Percentiles rank a stretch among this genome's conserved stretches.
phyloP scores from a whole-genome alignment of 2,888 invertebrate genomes.

The Oxyteleia sp. region DNA sequence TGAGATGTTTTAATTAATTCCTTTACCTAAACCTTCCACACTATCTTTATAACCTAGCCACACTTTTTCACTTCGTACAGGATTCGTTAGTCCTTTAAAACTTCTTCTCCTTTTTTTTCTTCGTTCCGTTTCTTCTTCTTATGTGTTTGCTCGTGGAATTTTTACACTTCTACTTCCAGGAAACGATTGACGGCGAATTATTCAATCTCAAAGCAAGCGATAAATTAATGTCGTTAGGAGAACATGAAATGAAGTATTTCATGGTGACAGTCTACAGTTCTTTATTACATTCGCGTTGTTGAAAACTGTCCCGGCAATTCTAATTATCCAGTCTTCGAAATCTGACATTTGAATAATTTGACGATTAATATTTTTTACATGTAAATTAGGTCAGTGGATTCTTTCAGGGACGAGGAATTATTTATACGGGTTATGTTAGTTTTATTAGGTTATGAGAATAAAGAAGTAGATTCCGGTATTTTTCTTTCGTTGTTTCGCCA shows the following conservation, averaged over 20 bases:
- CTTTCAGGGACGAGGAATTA: conserved; percentile 13
- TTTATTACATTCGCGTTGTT: conserved; percentile 64
- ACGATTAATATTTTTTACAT: conserved; percentile 70
- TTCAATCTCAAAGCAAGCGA: conserved; percentile 70
- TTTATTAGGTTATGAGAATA: conserved; percentile 22
- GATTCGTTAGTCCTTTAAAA: conserved; percentile 61
- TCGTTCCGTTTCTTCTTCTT: conserved; percentile 46
- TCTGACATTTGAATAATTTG: conserved; percentile 69
- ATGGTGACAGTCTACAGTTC: conserved; percentile 66
- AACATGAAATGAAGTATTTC: conserved; percentile 72
- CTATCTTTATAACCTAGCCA: conserved; percentile 36
- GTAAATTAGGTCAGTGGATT: conserved; percentile 66
- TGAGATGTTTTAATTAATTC: conserved; percentile 37
- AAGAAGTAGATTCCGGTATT: conserved; percentile 3
- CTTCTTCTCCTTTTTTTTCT: conserved; percentile 32
- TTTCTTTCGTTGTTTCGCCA: no score
- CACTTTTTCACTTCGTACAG: conserved; percentile 52
- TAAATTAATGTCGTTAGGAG: conserved; percentile 73
- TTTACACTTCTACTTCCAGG: conserved; percentile 72
- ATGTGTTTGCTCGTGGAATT: conserved; percentile 61
- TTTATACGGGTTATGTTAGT: conserved; percentile 26
- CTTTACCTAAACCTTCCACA: conserved; percentile 24
- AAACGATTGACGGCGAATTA: conserved; percentile 68
- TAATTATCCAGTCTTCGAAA: conserved; percentile 66
- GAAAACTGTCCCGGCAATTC: conserved; percentile 61